A percentile compares a stretch with the other conserved stretches of the same genome.
Conservation (phyloP, 1,140 invertebrate species). For the Zophobas atratus region DNA sequence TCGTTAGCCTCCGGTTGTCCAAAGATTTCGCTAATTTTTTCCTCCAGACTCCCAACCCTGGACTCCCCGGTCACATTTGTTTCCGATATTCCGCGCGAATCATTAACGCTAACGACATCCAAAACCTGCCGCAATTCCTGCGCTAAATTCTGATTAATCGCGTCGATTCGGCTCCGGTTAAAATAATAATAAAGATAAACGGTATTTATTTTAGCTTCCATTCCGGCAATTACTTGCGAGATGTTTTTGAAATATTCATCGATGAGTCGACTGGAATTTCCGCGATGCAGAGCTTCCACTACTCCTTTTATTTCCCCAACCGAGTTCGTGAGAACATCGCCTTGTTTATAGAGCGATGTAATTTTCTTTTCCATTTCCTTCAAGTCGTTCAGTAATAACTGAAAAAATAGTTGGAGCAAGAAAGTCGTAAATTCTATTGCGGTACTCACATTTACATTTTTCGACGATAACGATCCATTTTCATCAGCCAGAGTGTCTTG, state of each 20-base stretch:
- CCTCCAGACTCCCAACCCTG: not conserved
- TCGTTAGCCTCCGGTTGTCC: slow-evolving; percentile 7
- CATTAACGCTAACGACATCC: not conserved
- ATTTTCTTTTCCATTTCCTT: slow-evolving; percentile 31
- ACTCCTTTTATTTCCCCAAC: slow-evolving; percentile 21
- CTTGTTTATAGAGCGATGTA: slow-evolving; percentile 7
- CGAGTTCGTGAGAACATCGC: slow-evolving; percentile 31
- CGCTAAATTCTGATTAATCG: slow-evolving; percentile 28
- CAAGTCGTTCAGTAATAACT: slow-evolving; percentile 11
- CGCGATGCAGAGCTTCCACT: slow-evolving; percentile 17
- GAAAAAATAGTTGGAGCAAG: slow-evolving; percentile 1
- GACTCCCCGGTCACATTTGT: not conserved
- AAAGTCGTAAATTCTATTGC: slow-evolving; percentile 6
- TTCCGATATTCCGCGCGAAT: not conserved
- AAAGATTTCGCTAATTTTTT: slow-evolving; percentile 5
- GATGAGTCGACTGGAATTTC: slow-evolving; percentile 33
- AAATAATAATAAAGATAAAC: slow-evolving; percentile 27
- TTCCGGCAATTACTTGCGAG: slow-evolving; percentile 1
- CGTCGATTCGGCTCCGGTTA: slow-evolving; percentile 29
- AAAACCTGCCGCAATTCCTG: slow-evolving; percentile 19
- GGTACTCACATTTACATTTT: slow-evolving; percentile 11
- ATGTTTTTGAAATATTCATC: slow-evolving; percentile 44
- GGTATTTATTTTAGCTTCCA: slow-evolving; percentile 29
- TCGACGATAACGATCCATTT: slow-evolving; percentile 11
- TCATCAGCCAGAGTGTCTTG: slow-evolving; percentile 33